Evolutionary conservation across 2,113 vertebrate genomes (phyloP).

Genomic region (Spilogale gracilis): DNA sequence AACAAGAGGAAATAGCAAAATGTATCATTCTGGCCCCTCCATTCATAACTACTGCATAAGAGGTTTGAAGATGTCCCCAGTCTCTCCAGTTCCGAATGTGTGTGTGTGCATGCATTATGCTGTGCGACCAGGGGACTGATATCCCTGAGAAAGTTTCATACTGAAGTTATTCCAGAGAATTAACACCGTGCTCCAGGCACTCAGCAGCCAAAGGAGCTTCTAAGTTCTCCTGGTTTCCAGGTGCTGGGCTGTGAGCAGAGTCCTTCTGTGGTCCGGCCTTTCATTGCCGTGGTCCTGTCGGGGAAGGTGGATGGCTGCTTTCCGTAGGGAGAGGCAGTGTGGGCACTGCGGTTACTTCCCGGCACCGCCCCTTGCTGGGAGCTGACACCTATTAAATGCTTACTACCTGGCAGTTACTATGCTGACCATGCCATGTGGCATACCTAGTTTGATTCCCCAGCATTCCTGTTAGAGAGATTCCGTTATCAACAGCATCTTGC

Average conservation of each 20-base stretch:
- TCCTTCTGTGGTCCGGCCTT: background rate
- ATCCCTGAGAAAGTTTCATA: conserved; percentile 14
- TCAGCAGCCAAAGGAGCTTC: background rate
- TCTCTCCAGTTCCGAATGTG: background rate
- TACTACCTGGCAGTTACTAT: background rate
- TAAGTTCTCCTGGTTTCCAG: background rate
- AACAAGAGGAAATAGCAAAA: background rate
- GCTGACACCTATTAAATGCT: background rate
- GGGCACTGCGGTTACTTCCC: too few relatives aligned
- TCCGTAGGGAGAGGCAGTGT: background rate
- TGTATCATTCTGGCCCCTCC: background rate
- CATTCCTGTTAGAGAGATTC: background rate
- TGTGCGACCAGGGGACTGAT: background rate
- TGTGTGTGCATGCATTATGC: too few relatives aligned
- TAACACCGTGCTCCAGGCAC: background rate
- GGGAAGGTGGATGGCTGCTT: background rate
- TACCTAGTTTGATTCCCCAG: background rate
- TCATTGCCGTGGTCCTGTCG: accelerated
- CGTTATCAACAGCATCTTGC: background rate
- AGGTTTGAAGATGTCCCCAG: background rate
- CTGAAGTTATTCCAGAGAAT: background rate
- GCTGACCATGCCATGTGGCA: too few relatives aligned
- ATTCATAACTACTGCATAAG: background rate
- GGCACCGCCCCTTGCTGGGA: too few relatives aligned
- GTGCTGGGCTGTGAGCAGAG: background rate